phyloP scores from a whole-genome alignment of 2,888 invertebrate genomes.

The Heteromurus nitidus region DNA sequence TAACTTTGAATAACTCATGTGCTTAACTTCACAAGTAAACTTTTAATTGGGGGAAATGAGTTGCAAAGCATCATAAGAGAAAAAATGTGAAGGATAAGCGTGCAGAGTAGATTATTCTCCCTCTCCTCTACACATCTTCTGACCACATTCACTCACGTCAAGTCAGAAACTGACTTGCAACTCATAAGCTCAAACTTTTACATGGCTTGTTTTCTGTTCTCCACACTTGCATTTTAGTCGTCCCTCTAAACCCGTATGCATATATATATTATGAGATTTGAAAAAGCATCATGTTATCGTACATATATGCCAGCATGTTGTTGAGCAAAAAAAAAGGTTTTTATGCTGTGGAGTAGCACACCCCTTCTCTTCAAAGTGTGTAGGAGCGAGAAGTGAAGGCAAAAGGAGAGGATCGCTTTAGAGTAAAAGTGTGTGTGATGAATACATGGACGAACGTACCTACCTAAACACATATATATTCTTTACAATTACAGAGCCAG shows the following conservation, averaged over 20 bases:
- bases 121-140: constrained; percentile 32
- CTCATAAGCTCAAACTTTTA: constrained; percentile 19
- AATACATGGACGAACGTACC: neutral
- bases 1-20: too few species aligned
- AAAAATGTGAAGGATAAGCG: constrained; percentile 5
- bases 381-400: neutral
- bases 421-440: constrained; percentile 18
- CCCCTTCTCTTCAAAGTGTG: neutral
- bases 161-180: constrained; percentile 61
- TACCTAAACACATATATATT: neutral
- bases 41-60: neutral
- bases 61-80: neutral
- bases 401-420: neutral
- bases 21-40: too few species aligned
- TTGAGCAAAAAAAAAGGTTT: too few species aligned
- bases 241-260: neutral
- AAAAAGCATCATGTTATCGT: too few species aligned
- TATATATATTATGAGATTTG: too few species aligned
- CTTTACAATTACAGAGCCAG: neutral
- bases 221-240: neutral
- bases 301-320: neutral
- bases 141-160: constrained; percentile 62
- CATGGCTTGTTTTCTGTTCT: constrained; percentile 6
- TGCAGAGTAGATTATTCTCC: neutral
- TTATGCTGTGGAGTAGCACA: constrained; percentile 22